Evolutionary conservation across 2,888 invertebrate species (phyloP), one percentile per base, ranked within the genome.

Genomic region (Reticulitermes lucifugus): DNA sequence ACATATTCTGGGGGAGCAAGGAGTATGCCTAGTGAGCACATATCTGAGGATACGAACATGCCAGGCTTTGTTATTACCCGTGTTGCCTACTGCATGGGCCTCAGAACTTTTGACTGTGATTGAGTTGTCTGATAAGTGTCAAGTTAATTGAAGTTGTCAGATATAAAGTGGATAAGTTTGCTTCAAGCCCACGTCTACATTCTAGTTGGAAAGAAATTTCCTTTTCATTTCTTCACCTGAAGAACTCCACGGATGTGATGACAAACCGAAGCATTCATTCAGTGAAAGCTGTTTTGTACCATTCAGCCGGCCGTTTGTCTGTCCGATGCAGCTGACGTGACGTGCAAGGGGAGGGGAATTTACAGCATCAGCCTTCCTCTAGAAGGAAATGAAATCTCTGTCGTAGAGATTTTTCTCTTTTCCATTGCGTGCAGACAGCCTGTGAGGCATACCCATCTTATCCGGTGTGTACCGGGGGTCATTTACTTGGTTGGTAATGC

Each of bases 131-230:
- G 55, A 55, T 55, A 55, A 55, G n/a, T 25, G n/a, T 65, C n/a
- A 25, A 65, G 65, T 65, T 65, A 65, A 65, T 65, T 65, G 65
- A 25, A 25, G 65, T 25, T 65, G 65, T 65, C 65, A 65, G 65
- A 65, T 65, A n/a, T 65, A 12, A 65, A 65, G 65, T 65, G 65
- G 65, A 65, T 65, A 65, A 65, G 12, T n/a, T 65, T 65, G 5
- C 65, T 65, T n/a, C n/a, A 12, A 65, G 9, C 14, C 7, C n/a
- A n/a, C n/a, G 9, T 65, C 65, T 25, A 65, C 65, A 55, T 55
- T 55, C 18, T 55, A 18, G 55, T 55, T 18, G 18, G 55, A 55
- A 18, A 55, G 55, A 55, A 55, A 55, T 18, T 55, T 55, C 55
- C 55, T 55, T 55, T 55, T 55, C 55, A 55, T 18, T 55, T 55